Percentiles rank a stretch among this genome's conserved stretches.
Evolutionary conservation across 2,888 invertebrate genomes (phyloP).

Genomic region (Eudasyphora cyanicolor): DNA sequence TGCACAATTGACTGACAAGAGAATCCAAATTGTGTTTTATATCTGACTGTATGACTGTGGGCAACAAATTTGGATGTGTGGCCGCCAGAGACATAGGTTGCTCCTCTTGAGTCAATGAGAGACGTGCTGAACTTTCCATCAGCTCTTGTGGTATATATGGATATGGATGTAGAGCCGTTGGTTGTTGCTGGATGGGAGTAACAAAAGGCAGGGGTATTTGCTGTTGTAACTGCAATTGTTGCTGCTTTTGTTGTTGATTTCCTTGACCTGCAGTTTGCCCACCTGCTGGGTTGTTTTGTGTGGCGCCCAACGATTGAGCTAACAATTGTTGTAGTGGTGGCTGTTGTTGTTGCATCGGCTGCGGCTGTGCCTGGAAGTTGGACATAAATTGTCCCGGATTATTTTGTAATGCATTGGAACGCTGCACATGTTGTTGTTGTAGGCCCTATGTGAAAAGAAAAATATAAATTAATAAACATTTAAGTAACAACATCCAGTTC

Average conservation of each 20-base stretch:
- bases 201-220: background rate
- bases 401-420: slow-evolving; percentile 57
- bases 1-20: slow-evolving; percentile 77
- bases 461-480: no score
- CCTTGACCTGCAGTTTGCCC: background rate
- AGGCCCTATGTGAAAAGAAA: no score
- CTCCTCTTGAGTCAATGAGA: slow-evolving; percentile 67
- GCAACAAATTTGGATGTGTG: slow-evolving; percentile 78
- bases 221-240: background rate
- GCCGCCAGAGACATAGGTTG: slow-evolving; percentile 79
- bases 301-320: no score
- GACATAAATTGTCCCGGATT: slow-evolving; percentile 61
- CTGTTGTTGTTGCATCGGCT: slow-evolving; percentile 63
- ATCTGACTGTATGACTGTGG: slow-evolving; percentile 79
- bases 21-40: slow-evolving; percentile 79
- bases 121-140: slow-evolving; percentile 36
- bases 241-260: slow-evolving; percentile 62
- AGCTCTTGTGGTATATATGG: slow-evolving; percentile 9
- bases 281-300: background rate
- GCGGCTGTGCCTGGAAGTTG: slow-evolving; percentile 65
- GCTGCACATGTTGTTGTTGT: no score
- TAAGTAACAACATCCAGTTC: no score
- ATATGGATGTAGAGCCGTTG: slow-evolving; percentile 2
- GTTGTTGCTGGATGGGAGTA: background rate
- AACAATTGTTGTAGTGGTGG: background rate